A percentile compares a stretch with the other conserved stretches of the same genome.
Conservation (phyloP, 1,140 invertebrate species). For the Spodoptera frugiperda region DNA sequence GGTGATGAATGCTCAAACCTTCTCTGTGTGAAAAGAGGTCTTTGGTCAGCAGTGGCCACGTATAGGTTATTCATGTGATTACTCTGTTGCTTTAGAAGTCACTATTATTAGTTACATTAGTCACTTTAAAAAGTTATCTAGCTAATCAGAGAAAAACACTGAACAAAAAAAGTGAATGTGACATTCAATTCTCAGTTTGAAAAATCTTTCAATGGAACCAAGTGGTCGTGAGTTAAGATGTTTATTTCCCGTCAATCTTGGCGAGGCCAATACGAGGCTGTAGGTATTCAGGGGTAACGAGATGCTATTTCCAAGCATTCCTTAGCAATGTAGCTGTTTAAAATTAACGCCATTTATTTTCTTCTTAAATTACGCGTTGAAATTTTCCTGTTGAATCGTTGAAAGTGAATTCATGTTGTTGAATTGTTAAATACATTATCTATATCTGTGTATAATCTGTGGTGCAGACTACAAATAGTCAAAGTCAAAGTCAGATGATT, state of each 20-base stretch:
- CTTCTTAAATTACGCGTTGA: background rate
- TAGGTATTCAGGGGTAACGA: conserved; percentile 20
- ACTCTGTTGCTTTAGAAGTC: no score
- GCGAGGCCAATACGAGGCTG: conserved; percentile 12
- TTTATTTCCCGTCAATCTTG: conserved; percentile 31
- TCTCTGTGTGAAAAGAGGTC: no score
- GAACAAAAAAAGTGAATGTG: background rate
- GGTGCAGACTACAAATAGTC: no score
- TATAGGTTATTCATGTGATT: no score
- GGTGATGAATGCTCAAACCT: no score
- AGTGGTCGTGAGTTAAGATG: conserved; percentile 13
- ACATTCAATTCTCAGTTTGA: background rate
- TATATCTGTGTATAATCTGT: no score
- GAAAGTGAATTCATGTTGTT: background rate
- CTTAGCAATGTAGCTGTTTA: conserved; percentile 8
- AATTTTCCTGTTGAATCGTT: background rate
- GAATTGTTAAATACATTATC: no score
- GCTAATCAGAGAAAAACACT: no score
- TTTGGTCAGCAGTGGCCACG: no score
- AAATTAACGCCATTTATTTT: conserved; percentile 25
- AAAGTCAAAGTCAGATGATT: no score
- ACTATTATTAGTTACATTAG: no score
- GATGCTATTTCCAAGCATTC: conserved; percentile 11
- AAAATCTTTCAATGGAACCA: background rate
- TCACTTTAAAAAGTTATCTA: no score